These are phyloP conservation scores for Tricholauxania praeusta DNA, from an alignment of 2,888 invertebrate species.

Conservation along the genomic window DNA sequence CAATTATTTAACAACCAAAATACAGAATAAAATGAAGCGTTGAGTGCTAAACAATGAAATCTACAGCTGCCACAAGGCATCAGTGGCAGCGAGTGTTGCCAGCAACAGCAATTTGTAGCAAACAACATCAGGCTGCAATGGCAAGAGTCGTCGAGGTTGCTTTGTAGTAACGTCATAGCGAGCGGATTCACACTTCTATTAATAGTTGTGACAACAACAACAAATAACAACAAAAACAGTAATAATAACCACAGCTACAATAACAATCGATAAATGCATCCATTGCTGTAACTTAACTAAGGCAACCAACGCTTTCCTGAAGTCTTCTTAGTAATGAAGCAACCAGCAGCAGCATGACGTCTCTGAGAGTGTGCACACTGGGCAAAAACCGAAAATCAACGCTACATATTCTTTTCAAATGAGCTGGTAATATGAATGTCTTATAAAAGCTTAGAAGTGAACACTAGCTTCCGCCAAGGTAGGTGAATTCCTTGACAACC, in stretches of 20 bases:
- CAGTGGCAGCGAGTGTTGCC: slow-evolving; percentile 7
- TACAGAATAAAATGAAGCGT: slow-evolving; percentile 14
- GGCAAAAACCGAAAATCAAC: too few species aligned
- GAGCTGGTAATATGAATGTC: too few species aligned
- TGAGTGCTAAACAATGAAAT: slow-evolving; percentile 5
- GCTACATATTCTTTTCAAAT: too few species aligned
- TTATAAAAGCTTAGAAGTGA: too few species aligned
- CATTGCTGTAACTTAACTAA: neutral
- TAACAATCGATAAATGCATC: slow-evolving; percentile 17
- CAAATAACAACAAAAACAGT: neutral
- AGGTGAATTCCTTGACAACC: too few species aligned
- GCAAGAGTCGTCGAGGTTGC: neutral
- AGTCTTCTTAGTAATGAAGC: neutral
- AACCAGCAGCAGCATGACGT: neutral
- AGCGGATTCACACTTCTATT: slow-evolving; percentile 10
- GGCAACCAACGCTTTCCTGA: neutral
- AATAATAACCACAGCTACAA: slow-evolving; percentile 8
- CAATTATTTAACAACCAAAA: slow-evolving; percentile 9
- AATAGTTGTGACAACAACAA: slow-evolving; percentile 8
- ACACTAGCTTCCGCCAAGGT: too few species aligned
- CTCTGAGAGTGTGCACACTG: too few species aligned
- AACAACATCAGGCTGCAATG: neutral
- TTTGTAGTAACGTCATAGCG: too few species aligned
- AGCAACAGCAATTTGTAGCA: neutral
- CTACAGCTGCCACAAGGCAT: slow-evolving; percentile 22